Base-by-base conservation (phyloP, 2,113 vertebrate species). In the Echinops telfairi region DNA sequence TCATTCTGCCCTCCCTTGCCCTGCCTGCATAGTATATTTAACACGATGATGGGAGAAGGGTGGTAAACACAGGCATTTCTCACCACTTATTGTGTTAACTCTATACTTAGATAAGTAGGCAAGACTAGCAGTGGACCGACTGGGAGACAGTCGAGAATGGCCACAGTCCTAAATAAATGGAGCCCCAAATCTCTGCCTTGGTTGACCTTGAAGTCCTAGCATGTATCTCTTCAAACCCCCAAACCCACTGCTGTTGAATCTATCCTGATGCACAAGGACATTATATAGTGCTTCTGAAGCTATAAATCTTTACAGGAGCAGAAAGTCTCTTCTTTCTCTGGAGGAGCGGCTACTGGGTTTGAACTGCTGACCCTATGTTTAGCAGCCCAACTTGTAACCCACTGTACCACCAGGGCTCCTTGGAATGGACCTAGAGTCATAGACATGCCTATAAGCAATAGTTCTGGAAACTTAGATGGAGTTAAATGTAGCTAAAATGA, bases 1-100 rank as follows among this genome's bases (percentile, higher is more conserved):
- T 83, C 83, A 31, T 79, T 47, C n/a, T 66, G 83, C 83, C 83
- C 88, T 91, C 88, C 71, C 53, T 64, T 22, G 22, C 27, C 53
- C 36, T 76, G 76, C 10, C 68, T 27, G 16, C n/a, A 17, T 4
- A 66, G 57, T 53, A 53, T 53, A 53, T 43, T 27, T 23, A 14
- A 19, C 3, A 16, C 33, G 38, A 4, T 36, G 29, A 2, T 2
- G 23, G 57, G 3, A 20, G 68, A 4, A 53, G 47, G 47, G 22
- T 12, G 62, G 40, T 80, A 85, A 82, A 36, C 4, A 38, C 31
- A 82, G 60, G n/a, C 22, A 1, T 22, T 38, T 88, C 38, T 92
- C 14, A 58, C 19, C 38, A 29, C 66, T 36, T 71, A 36, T 9
- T 53, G 68, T 22, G 27, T 64, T 53, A 77, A 25, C 4, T 73